Base-by-base conservation (phyloP, 2,113 vertebrate species). In the Chaetodon auriga region DNA sequence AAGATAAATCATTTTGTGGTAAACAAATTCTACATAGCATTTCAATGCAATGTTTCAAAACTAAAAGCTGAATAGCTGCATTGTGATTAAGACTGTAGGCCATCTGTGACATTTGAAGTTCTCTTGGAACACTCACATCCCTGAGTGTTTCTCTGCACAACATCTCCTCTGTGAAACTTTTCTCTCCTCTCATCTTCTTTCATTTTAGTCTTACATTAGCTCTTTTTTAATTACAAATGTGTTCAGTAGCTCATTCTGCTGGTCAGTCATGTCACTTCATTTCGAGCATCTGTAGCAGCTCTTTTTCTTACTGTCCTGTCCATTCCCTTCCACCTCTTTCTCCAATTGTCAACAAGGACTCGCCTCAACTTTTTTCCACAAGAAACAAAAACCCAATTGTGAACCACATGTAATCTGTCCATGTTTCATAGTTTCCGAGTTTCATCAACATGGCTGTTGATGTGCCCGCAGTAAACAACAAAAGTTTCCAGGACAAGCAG, bases 41-140 rank as follows among this genome's bases (percentile, higher is more conserved):
- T 58, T 51, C 21, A 51, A 14, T 51, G 30, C 21, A 45, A 19
- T 21, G 60, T 66, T 71, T 60, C 18, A 51, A n/a, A 55, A 54
- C 25, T 49, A 69, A 16, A 35, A 1, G 35, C 5, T 74, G 57
- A 75, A 81, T 64, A 14, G 54, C 19, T 46, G 3, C 69, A 68
- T 75, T 86, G 65, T 84, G 70, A 70, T 78, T 19, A 2, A 63
- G 57, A 45, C 79, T 62, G 53, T 35, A 38, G 41, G 57, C 55
- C 73, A 54, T 80, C 18, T 77, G 65, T 80, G 78, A 79, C 77
- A 78, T 80, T 66, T 78, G 48, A 23, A 85, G 55, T 25, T 64
- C 21, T 73, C 19, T 57, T 49, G 36, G 51, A 64, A 55, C 75
- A 35, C 23, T 51, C 75, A 85, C 69, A 54, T 57, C 49, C 60